Evolutionary conservation across 2,888 invertebrate genomes (phyloP).

Genomic region (Tridacna crocea): DNA sequence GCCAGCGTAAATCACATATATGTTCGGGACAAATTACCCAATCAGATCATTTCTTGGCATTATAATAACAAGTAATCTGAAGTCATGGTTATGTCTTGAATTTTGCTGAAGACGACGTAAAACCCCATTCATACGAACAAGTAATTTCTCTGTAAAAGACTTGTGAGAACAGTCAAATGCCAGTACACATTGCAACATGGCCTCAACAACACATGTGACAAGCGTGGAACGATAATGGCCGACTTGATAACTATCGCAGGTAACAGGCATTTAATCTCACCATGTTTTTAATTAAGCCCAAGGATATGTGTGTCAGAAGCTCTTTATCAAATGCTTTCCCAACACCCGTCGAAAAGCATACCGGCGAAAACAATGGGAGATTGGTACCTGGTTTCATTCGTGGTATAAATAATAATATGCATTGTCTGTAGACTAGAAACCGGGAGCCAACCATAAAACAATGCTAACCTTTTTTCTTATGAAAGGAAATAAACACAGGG

Average conservation of each 20-base stretch:
- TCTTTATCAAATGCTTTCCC: slow-evolving; percentile 15
- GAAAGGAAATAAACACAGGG: no score
- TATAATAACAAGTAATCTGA: no score
- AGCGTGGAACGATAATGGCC: background rate
- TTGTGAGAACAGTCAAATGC: background rate
- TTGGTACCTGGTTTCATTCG: no score
- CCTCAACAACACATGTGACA: background rate
- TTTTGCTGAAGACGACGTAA: background rate
- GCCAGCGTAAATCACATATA: no score
- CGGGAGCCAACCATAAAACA: no score
- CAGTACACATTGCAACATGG: no score
- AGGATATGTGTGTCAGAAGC: slow-evolving; percentile 30
- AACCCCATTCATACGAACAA: background rate
- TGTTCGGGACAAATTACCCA: no score
- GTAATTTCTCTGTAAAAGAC: background rate
- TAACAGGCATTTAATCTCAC: slow-evolving; percentile 50
- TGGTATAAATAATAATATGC: no score
- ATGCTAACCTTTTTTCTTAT: no score
- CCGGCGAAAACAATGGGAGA: slow-evolving; percentile 11
- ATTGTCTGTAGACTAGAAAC: no score
- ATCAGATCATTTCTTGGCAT: no score
- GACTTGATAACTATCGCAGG: slow-evolving; percentile 16
- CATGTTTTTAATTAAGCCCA: slow-evolving; percentile 56
- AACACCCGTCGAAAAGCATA: slow-evolving; percentile 11
- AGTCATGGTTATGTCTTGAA: no score